phyloP scores from a whole-genome alignment of 2,888 invertebrate genomes.

The Mesorhabditis sp. region DNA sequence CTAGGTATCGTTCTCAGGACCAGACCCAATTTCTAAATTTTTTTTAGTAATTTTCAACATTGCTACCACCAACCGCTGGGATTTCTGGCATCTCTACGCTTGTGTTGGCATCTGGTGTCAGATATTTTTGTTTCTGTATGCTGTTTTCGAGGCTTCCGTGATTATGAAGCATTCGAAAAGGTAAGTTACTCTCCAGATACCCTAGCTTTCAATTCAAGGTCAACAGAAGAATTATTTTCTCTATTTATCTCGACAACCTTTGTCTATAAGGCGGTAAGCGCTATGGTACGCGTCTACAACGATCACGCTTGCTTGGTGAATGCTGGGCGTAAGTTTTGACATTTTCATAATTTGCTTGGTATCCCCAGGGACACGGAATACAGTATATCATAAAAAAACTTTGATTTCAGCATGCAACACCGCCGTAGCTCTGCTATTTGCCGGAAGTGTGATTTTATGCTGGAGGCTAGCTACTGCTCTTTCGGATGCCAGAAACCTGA shows the following conservation, averaged over 20 bases:
- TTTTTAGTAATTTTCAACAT: slow-evolving; percentile 27
- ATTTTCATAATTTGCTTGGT: background rate
- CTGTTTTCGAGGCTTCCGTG: slow-evolving; percentile 25
- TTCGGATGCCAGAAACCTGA: background rate
- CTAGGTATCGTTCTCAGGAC: slow-evolving; percentile 13
- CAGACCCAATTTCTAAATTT: background rate
- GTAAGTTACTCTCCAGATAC: slow-evolving; percentile 10
- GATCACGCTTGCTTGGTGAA: slow-evolving; percentile 6
- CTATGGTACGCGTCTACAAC: background rate
- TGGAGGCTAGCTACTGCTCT: background rate
- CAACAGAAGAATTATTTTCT: slow-evolving; percentile 16
- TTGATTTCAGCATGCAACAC: background rate
- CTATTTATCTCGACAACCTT: slow-evolving; percentile 13
- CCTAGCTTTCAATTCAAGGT: slow-evolving; percentile 7
- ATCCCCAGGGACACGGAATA: background rate
- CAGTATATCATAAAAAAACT: background rate
- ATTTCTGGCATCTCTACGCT: slow-evolving; percentile 36
- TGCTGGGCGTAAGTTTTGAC: background rate
- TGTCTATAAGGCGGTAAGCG: slow-evolving; percentile 9
- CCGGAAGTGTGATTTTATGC: background rate
- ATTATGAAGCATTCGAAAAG: slow-evolving; percentile 33
- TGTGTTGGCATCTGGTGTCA: slow-evolving; percentile 32
- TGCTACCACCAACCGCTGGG: slow-evolving; percentile 19
- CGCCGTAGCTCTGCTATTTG: background rate
- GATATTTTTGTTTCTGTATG: slow-evolving; percentile 25